Evolutionary conservation across 2,888 invertebrate genomes (phyloP).

Genomic region (Liodrosophila aerea): DNA sequence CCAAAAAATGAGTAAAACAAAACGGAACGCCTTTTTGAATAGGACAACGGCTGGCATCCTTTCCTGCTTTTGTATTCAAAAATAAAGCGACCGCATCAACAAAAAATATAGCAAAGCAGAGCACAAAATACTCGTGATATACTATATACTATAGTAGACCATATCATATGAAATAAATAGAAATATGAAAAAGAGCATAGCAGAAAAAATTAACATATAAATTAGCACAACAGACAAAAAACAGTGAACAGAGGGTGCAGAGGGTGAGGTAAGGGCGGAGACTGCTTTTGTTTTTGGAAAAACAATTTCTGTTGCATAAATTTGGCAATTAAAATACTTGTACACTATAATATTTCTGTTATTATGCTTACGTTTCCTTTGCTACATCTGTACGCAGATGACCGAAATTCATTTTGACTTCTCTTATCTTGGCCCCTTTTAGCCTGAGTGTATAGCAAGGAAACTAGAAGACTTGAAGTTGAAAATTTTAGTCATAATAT

Average conservation of each 20-base stretch:
- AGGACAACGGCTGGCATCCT: slow-evolving; percentile 42
- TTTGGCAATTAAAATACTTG: slow-evolving; percentile 64
- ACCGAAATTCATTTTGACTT: too few relatives aligned
- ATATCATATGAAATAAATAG: slow-evolving; percentile 46
- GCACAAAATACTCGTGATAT: slow-evolving; percentile 56
- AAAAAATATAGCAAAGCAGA: slow-evolving; percentile 54
- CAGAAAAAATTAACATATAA: slow-evolving; percentile 64
- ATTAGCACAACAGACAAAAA: slow-evolving; percentile 52
- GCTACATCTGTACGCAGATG: slow-evolving; percentile 8
- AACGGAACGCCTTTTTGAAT: slow-evolving; percentile 58
- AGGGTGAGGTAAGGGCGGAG: background rate
- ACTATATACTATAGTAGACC: too few relatives aligned
- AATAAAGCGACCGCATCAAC: slow-evolving; percentile 72
- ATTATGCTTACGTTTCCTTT: background rate
- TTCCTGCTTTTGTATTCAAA: slow-evolving; percentile 59
- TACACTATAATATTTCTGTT: slow-evolving; percentile 10
- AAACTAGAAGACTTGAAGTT: too few relatives aligned
- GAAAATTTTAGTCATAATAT: too few relatives aligned
- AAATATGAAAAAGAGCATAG: slow-evolving; percentile 24
- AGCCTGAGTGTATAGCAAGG: too few relatives aligned
- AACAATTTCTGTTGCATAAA: slow-evolving; percentile 64
- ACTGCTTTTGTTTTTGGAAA: slow-evolving; percentile 56
- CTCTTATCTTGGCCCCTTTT: too few relatives aligned
- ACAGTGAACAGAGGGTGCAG: background rate
- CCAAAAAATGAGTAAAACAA: slow-evolving; percentile 34